phyloP scores from a whole-genome alignment of 2,888 invertebrate genomes.

The Zelleria hepariella region DNA sequence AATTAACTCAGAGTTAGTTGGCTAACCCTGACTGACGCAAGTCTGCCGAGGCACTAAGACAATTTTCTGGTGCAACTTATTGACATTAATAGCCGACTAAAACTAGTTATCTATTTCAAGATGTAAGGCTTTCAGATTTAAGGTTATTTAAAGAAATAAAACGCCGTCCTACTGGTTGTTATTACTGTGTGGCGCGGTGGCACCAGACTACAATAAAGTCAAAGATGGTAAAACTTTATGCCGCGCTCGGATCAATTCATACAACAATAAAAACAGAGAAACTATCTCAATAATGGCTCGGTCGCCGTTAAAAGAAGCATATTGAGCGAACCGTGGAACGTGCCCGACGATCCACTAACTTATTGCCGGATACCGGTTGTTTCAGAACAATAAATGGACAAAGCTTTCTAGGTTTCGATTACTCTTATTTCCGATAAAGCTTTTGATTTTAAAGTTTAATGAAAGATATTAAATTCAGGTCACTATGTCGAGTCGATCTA shows the following conservation, averaged over 20 bases:
- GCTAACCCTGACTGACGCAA: too few species aligned
- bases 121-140: too few species aligned
- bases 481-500: too few species aligned
- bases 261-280: background rate
- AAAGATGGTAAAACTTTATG: background rate
- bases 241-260: background rate
- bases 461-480: too few species aligned
- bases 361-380: background rate
- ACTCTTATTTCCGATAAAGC: too few species aligned
- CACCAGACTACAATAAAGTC: background rate
- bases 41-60: too few species aligned
- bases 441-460: too few species aligned
- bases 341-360: background rate
- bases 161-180: background rate
- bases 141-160: background rate
- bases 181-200: background rate
- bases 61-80: too few species aligned
- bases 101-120: too few species aligned
- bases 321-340: background rate
- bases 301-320: background rate
- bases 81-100: too few species aligned
- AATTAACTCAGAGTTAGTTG: too few species aligned
- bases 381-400: background rate
- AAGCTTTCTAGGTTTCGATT: background rate
- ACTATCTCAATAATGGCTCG: background rate